Conservation (phyloP, 2,888 invertebrate genomes). For the Tenthredo distinguenda region DNA sequence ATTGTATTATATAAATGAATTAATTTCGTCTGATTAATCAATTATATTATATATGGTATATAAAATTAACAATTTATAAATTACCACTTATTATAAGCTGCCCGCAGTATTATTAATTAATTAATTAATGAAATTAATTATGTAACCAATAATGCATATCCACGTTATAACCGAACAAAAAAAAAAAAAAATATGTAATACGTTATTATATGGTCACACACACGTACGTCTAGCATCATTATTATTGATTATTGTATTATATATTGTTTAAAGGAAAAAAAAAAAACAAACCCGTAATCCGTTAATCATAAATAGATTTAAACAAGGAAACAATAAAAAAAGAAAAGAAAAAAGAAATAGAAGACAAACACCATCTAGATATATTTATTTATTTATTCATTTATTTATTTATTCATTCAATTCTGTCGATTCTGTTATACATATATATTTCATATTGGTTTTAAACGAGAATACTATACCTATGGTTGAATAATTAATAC, state of each 20-base stretch:
- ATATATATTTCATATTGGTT: too few species aligned
- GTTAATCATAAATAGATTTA: not conserved
- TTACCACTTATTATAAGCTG: conserved; percentile 9
- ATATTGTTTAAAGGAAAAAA: not conserved
- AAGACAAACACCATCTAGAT: not conserved
- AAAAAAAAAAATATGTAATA: not conserved
- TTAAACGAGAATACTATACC: too few species aligned
- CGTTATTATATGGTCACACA: not conserved
- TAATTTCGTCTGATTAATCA: not conserved
- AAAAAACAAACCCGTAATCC: not conserved
- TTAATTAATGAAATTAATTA: not conserved
- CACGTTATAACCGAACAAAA: not conserved
- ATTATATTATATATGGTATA: not conserved
- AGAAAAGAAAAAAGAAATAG: not conserved
- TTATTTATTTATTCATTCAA: not conserved
- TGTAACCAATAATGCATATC: conserved; percentile 42
- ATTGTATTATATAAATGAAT: not conserved
- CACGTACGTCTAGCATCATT: not conserved
- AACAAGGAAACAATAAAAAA: not conserved
- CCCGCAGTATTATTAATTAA: conserved; percentile 42
- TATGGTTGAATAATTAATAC: too few species aligned
- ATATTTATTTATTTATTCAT: not conserved
- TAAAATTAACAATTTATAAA: not conserved
- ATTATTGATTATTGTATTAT: not conserved
- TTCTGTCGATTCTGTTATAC: not conserved